Base-by-base conservation (phyloP, 2,113 vertebrate genomes). In the Prinia subflava region DNA sequence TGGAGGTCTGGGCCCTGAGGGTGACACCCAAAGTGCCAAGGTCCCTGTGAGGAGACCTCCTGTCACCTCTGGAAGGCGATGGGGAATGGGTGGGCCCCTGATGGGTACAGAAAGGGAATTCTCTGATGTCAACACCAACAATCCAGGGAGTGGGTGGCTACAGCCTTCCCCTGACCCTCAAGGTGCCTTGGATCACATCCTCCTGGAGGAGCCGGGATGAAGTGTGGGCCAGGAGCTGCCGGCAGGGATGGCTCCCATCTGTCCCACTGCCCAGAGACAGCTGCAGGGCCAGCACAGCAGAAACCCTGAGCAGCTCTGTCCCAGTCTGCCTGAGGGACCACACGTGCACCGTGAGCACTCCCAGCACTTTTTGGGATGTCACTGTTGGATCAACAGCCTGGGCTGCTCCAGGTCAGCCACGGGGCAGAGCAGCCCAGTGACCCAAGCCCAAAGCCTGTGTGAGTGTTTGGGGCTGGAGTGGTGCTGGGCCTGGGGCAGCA, bases 311-410 rank as follows among this genome's bases (percentile, higher is more conserved):
- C 4, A 11, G 31, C 25, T 46, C 64, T 22, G 20, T 11, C 33
- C 7, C 13, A 10, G 7, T 3, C 63, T 13, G 11, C 22, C 46
- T 5, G 10, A 55, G 3, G 23, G 10, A 15, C 2, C 22, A 49
- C 28, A 23, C 0, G 0, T 9, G 62, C 56, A 49, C 39, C 0
- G 2, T 17, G n/a, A 9, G 15, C 24, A 4, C 21, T 59, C 39
- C 28, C 15, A 35, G 23, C 56, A 24, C 24, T 50, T 41, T n/a
- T 24, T 11, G 9, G 56, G 57, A 39, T 9, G 24, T 16, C 0
- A 0, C 9, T 41, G 22, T 4, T 17, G 55, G 42, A 69, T 47
- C 22, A 31, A 5, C 50, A 18, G 3, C 17, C 13, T 0, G 7
- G 33, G 24, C 52, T 33, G 52, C 28, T 55, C 23, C 19, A 20